A percentile compares a stretch with the other conserved stretches of the same genome.
Conservation (phyloP, 2,888 invertebrate genomes). For the Heliconius cydno region DNA sequence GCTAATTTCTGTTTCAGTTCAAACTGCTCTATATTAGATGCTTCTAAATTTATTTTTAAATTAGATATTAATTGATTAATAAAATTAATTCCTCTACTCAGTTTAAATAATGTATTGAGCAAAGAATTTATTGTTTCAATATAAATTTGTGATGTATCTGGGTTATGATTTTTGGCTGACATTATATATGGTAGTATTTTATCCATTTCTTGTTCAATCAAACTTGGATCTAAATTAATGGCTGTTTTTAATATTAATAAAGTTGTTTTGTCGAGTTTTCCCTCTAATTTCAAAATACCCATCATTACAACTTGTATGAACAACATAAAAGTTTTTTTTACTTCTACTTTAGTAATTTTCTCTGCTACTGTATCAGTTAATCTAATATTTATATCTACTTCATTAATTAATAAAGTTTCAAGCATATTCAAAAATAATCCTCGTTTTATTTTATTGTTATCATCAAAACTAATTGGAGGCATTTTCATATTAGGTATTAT, state of each 20-base stretch:
- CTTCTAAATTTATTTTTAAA: constrained; percentile 66
- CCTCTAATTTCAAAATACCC: constrained; percentile 68
- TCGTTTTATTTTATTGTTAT: constrained; percentile 67
- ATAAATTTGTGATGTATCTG: constrained; percentile 58
- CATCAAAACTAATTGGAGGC: constrained; percentile 59
- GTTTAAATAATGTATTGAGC: constrained; percentile 73
- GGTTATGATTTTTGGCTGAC: constrained; percentile 64
- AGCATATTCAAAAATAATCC: constrained; percentile 71
- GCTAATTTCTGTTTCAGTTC: constrained; percentile 61
- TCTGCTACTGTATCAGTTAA: constrained; percentile 72
- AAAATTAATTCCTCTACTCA: constrained; percentile 71
- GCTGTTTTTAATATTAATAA: constrained; percentile 69
- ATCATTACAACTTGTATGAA: constrained; percentile 73
- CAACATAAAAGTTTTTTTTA: constrained; percentile 69
- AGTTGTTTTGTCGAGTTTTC: constrained; percentile 67
- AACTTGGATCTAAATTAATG: constrained; percentile 70
- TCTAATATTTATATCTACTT: constrained; percentile 70
- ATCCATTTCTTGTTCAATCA: constrained; percentile 71
- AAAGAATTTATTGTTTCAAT: constrained; percentile 69
- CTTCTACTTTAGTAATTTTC: constrained; percentile 69
- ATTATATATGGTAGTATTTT: constrained; percentile 71
- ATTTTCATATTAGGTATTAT: constrained; percentile 67
- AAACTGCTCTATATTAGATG: constrained; percentile 67
- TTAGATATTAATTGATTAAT: constrained; percentile 69
- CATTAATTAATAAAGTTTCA: constrained; percentile 63